Percentiles rank a stretch among this genome's conserved stretches.
Evolutionary conservation across 2,797 vertebrate species (phyloP).

Genomic region (Macropus fuliginosus): DNA sequence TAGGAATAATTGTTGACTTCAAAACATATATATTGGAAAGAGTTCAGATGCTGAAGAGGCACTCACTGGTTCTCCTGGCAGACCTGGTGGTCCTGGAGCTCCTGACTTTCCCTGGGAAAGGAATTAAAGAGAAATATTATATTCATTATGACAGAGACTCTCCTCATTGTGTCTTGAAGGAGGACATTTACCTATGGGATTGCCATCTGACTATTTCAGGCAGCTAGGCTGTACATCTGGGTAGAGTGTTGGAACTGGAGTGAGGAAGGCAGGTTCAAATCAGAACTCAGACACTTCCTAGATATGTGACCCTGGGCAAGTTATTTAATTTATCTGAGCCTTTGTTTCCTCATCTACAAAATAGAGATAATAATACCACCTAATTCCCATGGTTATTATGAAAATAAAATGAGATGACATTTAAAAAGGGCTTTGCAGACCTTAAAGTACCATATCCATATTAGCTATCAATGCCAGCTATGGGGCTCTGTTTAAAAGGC

Average conservation of each 20-base stretch:
- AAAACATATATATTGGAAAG: background rate
- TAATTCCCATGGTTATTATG: background rate
- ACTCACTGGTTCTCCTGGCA: constrained; percentile 97
- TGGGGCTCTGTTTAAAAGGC: background rate
- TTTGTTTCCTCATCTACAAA: background rate
- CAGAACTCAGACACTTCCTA: background rate
- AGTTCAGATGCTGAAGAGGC: constrained; percentile 11
- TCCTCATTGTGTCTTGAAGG: background rate
- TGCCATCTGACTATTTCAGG: background rate
- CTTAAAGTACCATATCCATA: background rate
- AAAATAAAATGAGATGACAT: background rate
- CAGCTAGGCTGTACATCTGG: background rate
- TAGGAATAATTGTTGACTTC: background rate
- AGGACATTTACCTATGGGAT: background rate
- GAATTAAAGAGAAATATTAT: constrained; percentile 45
- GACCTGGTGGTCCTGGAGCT: constrained; percentile 90
- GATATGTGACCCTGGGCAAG: background rate
- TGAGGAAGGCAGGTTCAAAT: background rate
- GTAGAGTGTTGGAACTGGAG: background rate
- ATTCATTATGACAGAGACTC: background rate
- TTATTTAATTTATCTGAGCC: background rate
- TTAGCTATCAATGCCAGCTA: background rate
- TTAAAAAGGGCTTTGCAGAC: background rate
- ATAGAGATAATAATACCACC: background rate
- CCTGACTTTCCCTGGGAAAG: constrained; percentile 93